These are phyloP conservation scores for Micromussa lordhowensis DNA, from an alignment of 92 coral and sea anemone species.

Conservation along the genomic window DNA sequence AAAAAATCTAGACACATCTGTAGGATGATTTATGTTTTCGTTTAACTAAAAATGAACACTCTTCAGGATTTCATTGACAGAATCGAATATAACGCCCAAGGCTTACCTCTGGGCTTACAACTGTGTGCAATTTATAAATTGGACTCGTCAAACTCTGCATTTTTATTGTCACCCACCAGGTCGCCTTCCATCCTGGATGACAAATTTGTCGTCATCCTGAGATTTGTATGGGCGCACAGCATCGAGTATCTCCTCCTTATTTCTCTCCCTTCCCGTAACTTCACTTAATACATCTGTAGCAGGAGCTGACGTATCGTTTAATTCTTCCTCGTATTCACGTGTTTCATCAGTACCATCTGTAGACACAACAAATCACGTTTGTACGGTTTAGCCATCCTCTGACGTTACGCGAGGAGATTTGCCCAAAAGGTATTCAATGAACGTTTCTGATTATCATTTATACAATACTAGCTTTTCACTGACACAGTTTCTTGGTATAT, in stretches of 20 bases:
- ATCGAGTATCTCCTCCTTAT: slow-evolving; percentile 46
- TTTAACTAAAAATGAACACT: background rate
- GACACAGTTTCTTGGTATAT: background rate
- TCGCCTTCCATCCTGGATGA: slow-evolving; percentile 9
- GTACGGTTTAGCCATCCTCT: background rate
- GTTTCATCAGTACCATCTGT: slow-evolving; percentile 35
- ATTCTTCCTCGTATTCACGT: slow-evolving; percentile 45
- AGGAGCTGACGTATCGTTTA: slow-evolving; percentile 15
- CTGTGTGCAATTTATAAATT: background rate
- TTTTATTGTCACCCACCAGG: slow-evolving; percentile 2
- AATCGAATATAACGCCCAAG: background rate
- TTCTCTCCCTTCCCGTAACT: slow-evolving; percentile 37
- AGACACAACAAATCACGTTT: background rate
- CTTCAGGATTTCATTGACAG: background rate
- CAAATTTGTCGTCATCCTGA: slow-evolving; percentile 19
- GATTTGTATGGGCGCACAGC: slow-evolving; percentile 26
- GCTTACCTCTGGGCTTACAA: background rate
- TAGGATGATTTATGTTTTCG: background rate
- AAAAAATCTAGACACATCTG: background rate
- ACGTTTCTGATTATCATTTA: background rate
- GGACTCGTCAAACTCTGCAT: background rate
- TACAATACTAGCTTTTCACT: background rate
- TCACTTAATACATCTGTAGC: slow-evolving; percentile 37
- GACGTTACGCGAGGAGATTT: no score
- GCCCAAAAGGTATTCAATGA: background rate